Evolutionary conservation across 92 coral and sea anemone species (phyloP).

Genomic region (Hydrozoanthus gracilis): DNA sequence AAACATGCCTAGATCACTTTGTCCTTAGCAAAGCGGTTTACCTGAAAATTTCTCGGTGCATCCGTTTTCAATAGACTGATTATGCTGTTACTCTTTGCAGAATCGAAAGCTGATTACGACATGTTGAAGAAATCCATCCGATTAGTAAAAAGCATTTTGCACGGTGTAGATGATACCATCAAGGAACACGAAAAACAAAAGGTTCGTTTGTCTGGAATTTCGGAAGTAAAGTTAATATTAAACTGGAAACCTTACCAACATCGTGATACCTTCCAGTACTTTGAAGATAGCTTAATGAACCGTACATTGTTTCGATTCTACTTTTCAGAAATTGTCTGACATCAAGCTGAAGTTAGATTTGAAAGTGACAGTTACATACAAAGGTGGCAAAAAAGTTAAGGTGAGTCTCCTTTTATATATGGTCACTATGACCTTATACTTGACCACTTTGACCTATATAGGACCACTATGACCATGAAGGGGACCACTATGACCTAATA

Average conservation of each 20-base stretch:
- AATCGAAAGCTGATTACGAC: constrained; percentile 74
- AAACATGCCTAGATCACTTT: too few relatives aligned
- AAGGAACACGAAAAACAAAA: constrained; percentile 87
- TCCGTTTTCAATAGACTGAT: background rate
- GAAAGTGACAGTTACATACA: constrained; percentile 88
- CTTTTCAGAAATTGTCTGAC: constrained; percentile 78
- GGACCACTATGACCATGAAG: background rate
- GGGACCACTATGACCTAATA: too few relatives aligned
- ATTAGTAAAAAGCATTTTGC: constrained; percentile 78
- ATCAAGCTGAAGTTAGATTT: constrained; percentile 88
- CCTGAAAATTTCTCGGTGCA: background rate
- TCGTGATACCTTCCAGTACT: too few relatives aligned
- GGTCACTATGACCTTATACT: background rate
- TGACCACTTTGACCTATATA: background rate
- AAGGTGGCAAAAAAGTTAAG: constrained; percentile 88
- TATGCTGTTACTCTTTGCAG: constrained; percentile 35
- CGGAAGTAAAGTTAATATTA: background rate
- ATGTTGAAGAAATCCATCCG: constrained; percentile 69
- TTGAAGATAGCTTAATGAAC: too few relatives aligned
- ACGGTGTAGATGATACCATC: constrained; percentile 86
- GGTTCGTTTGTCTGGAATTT: constrained; percentile 49
- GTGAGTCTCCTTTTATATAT: constrained; percentile 38
- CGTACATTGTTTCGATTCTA: background rate
- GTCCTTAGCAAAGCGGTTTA: too few relatives aligned
- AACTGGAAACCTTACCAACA: too few relatives aligned